Conservation (phyloP, 92 coral and sea anemone species). For the Pocillopora meandrina region DNA sequence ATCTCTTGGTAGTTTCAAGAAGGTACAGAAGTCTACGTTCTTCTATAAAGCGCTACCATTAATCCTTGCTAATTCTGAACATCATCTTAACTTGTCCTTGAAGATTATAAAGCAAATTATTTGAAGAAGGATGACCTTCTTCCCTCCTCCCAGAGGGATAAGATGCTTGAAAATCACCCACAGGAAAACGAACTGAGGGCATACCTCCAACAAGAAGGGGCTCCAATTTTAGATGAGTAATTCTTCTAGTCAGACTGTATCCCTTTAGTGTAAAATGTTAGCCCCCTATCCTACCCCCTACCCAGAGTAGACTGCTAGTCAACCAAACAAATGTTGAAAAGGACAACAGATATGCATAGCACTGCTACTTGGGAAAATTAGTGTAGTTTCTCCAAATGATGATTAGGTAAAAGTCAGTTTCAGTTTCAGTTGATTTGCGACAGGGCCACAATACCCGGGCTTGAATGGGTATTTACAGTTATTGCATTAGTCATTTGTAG, state of each 20-base stretch:
- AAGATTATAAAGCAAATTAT: slow-evolving; percentile 21
- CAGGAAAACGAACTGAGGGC: slow-evolving; percentile 28
- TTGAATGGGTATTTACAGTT: slow-evolving; percentile 21
- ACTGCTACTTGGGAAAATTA: slow-evolving; percentile 16
- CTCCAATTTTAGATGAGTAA: slow-evolving; percentile 18
- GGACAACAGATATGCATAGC: too few relatives aligned
- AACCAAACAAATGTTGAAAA: slow-evolving; percentile 3
- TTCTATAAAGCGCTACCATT: slow-evolving; percentile 50
- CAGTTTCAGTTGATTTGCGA: too few relatives aligned
- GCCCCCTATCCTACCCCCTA: too few relatives aligned
- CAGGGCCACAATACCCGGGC: too few relatives aligned
- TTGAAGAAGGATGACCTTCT: slow-evolving; percentile 50
- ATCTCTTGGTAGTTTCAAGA: slow-evolving; percentile 46
- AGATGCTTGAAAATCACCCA: slow-evolving; percentile 51
- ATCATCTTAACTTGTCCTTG: slow-evolving; percentile 36
- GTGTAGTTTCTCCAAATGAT: slow-evolving; percentile 10
- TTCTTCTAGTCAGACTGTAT: background rate
- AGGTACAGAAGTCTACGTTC: slow-evolving; percentile 34
- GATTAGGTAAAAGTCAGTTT: too few relatives aligned
- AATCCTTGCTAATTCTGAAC: slow-evolving; percentile 34
- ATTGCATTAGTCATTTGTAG: too few relatives aligned
- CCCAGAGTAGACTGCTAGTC: slow-evolving; percentile 19
- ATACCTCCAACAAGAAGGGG: slow-evolving; percentile 28
- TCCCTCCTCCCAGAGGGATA: slow-evolving; percentile 40
- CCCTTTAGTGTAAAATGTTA: slow-evolving; percentile 5